Base-by-base conservation (phyloP, 30 jellyfish, hydroid and myxozoan species). In the Nemopilema nomurai region DNA sequence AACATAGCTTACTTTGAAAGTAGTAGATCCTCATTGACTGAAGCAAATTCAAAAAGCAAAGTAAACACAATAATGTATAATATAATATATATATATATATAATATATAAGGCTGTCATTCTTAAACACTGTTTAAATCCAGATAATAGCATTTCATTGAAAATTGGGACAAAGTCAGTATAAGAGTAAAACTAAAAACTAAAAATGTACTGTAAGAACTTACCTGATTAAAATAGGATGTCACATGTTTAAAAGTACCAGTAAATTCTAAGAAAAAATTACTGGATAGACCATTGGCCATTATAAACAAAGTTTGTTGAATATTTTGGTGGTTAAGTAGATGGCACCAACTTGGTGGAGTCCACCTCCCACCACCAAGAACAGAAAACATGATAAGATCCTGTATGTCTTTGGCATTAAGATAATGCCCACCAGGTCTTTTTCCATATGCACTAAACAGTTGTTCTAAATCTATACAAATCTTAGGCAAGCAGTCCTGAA, bases 261-360 rank as follows among this genome's bases (percentile, higher is more conserved):
- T 79, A 76, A 78, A 69, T 1, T 62, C 85, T 20, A 70, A 51
- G 72, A 52, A 91, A 64, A 80, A 94, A 24, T 91, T 90, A 16
- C 83, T 89, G 30, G 87, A 79, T 16, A 91, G 81, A 80, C 83
- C 20, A 17, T 91, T 84, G 31, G 77, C 96, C 96, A 87, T 81
- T 8, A 91, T 33, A 57, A 91, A 82, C 20, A 91, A 50, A 1
- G 98, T 83, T 17, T 81, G 90, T 20, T 76, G 24, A 19, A 91
- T 72, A 23, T 67, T 82, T 51, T 74, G 70, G 93, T 94, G 80
- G 0, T 76, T 13, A 17, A n/a, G 41, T 66, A 91, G 16, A 20
- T 52, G 23, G 64, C 98, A 91, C 98, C 98, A 91, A 18, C 84
- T 80, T 51, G 98, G 98, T 33, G 29, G 9, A 8, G 69, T 88